Conservation (phyloP, 92 coral and sea anemone genomes). For the Epizoanthus illoricatus region DNA sequence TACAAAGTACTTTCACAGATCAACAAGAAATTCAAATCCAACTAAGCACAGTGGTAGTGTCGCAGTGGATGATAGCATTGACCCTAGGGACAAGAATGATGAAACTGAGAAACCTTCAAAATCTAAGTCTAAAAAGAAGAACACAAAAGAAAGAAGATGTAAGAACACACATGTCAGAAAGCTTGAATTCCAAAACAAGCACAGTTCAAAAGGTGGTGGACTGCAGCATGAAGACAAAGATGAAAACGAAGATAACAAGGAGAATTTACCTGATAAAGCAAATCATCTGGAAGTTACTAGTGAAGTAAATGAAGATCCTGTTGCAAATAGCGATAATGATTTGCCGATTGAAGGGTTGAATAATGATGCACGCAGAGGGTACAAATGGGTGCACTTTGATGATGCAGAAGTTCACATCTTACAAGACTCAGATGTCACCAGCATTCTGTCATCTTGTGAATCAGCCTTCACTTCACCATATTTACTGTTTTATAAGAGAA, state of each 20-base stretch:
- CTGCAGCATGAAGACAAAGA: neutral
- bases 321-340: neutral
- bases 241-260: constrained; percentile 21
- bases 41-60: neutral
- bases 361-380: neutral
- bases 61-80: neutral
- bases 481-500: constrained; percentile 74
- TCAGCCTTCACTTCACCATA: constrained; percentile 96
- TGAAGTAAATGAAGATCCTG: neutral
- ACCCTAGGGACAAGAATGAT: neutral
- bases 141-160: neutral
- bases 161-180: constrained; percentile 59
- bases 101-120: neutral
- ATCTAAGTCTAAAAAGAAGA: neutral
- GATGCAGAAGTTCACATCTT: constrained; percentile 79
- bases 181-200: constrained; percentile 56
- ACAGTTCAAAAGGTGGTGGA: neutral
- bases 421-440: constrained; percentile 67
- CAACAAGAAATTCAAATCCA: constrained; percentile 33
- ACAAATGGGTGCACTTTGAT: constrained; percentile 91
- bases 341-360: neutral
- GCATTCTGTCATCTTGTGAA: constrained; percentile 77
- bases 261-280: constrained; percentile 16
- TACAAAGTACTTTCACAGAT: constrained; percentile 67
- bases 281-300: neutral